These are phyloP conservation scores for Sisor rabdophorus DNA, from an alignment of 2,113 vertebrate species.

Conservation along the genomic window DNA sequence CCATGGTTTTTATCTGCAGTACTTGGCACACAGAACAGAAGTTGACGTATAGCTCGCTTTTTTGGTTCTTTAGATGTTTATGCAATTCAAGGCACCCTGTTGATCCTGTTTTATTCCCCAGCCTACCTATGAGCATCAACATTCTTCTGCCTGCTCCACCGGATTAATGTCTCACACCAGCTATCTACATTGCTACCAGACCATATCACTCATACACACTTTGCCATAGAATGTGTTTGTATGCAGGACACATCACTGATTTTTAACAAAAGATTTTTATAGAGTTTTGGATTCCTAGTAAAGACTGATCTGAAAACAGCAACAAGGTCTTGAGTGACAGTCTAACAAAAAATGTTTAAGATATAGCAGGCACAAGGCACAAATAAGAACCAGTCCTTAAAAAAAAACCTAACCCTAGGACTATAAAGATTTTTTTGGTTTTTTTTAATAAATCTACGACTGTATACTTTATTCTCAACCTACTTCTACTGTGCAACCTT, in stretches of 20 bases:
- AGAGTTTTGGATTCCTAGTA: neutral
- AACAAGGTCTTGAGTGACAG: neutral
- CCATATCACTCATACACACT: neutral
- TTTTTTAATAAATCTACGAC: neutral
- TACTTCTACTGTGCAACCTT: neutral
- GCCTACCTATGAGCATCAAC: neutral
- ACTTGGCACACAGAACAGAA: neutral
- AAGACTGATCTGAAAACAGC: neutral
- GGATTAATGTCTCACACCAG: neutral
- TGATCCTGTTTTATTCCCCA: neutral
- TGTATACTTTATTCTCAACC: too few species aligned
- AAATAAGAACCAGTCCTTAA: neutral
- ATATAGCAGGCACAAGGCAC: neutral
- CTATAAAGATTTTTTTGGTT: too few species aligned
- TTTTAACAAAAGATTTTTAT: neutral
- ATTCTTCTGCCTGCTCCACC: constrained; percentile 3
- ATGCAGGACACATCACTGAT: too few species aligned
- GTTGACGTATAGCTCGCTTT: neutral
- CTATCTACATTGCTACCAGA: neutral
- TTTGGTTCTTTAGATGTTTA: constrained; percentile 2
- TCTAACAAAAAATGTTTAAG: neutral
- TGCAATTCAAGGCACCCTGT: constrained; percentile 13
- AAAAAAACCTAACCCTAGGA: neutral
- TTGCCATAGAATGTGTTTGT: neutral
- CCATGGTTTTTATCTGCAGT: constrained; percentile 2